Base-by-base conservation (phyloP, 2,888 invertebrate genomes). In the Drosophila limbata region DNA sequence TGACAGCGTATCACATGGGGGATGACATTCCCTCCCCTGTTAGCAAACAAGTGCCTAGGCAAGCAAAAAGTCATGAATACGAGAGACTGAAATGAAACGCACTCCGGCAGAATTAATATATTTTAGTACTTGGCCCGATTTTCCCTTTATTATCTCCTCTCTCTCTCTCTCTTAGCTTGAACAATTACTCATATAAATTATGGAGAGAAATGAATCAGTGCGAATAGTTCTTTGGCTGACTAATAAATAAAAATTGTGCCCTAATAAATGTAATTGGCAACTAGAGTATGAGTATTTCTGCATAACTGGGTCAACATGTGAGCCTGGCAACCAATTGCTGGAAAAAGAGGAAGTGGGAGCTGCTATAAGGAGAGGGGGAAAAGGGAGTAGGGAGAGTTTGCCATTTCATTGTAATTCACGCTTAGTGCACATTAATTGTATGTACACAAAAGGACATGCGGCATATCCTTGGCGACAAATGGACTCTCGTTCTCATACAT, bases 381-480 rank as follows among this genome's bases (percentile, higher is more conserved):
- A 1, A 15, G 0, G n/a, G 8, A 17, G 1, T 1, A 39, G n/a
- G 15, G 25, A 21, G 19, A 31, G 28, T 31, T 31, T 55, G 65
- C 37, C 44, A 19, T 44, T 59, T 52, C 70, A 68, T 70, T 84
- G 82, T 84, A 81, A 83, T 88, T 85, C 77, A 85, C 88, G 85
- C 85, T 88, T 69, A 69, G 57, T 85, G 88, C 85, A 85, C 88
- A 88, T 88, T 85, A 88, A 85, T 86, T 88, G 86, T 76, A 39
- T 66, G 52, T 61, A 69, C 69, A 69, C 69, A 81, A 77, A 75
- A 60, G 79, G 84, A 73, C 66, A 47, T 50, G 44, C 62, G 47
- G n/a, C 57, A 77, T 86, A 83, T 88, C 88, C 84, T 88, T 88
- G 81, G 76, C 76, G 83, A 84, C 84, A 66, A 79, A 65, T 63